These are phyloP conservation scores for Hylaea fasciaria DNA, from an alignment of 2,888 invertebrate species.

Conservation along the genomic window DNA sequence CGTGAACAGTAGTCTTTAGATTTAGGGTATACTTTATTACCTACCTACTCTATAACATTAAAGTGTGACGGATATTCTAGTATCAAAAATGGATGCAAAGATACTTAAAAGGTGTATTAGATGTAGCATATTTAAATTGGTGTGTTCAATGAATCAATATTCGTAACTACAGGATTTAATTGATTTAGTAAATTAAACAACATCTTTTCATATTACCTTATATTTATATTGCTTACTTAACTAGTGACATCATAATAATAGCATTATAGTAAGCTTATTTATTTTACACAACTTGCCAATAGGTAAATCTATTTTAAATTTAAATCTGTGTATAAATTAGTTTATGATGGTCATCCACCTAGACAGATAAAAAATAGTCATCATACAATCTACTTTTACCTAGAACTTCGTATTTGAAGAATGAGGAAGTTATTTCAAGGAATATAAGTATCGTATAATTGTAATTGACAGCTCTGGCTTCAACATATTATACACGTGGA, in stretches of 20 bases:
- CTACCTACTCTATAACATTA: too few species aligned
- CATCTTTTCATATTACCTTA: constrained; percentile 76
- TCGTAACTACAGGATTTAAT: constrained; percentile 11
- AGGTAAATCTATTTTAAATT: constrained; percentile 79
- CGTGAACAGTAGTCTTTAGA: constrained; percentile 82
- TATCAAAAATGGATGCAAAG: neutral
- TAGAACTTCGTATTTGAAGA: constrained; percentile 71
- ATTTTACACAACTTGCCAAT: constrained; percentile 84
- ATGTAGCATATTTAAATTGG: constrained; percentile 12
- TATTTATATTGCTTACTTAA: constrained; percentile 85
- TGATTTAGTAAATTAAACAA: constrained; percentile 57
- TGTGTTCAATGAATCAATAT: constrained; percentile 22
- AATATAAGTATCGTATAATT: constrained; percentile 77
- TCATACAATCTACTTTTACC: constrained; percentile 78
- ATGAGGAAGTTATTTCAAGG: constrained; percentile 76
- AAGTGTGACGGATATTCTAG: too few species aligned
- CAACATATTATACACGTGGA: constrained; percentile 80
- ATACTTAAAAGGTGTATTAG: neutral
- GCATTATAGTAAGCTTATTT: constrained; percentile 84
- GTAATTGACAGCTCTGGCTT: constrained; percentile 82
- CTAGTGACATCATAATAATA: constrained; percentile 85
- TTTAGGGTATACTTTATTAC: neutral
- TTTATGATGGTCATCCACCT: constrained; percentile 83
- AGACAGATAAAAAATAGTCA: constrained; percentile 83
- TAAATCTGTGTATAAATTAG: constrained; percentile 82